These are phyloP conservation scores for Zhuqinia jingwanae DNA, from an alignment of 2,888 invertebrate genomes.

Conservation along the genomic window DNA sequence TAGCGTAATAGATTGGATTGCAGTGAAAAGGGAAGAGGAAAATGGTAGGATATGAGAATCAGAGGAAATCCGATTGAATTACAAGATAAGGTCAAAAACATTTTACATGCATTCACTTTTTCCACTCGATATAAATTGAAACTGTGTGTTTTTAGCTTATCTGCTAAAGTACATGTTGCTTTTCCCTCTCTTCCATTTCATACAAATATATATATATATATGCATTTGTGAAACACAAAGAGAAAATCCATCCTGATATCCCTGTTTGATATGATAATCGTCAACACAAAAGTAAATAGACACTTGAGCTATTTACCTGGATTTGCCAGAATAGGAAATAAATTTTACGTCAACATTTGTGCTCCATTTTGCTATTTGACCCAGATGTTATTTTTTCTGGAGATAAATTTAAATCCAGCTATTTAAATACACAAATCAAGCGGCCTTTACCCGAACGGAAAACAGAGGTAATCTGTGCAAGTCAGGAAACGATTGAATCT, in stretches of 20 bases:
- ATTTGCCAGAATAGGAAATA: not conserved
- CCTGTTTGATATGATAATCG: not conserved
- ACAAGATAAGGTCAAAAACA: constrained; percentile 24
- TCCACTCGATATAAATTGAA: constrained; percentile 11
- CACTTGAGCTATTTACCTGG: not conserved
- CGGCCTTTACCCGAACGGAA: no score
- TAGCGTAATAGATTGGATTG: not conserved
- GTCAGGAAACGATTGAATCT: not conserved
- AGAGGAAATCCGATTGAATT: constrained; percentile 44
- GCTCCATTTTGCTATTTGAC: no score
- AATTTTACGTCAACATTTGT: no score
- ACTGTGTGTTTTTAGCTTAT: constrained; percentile 9
- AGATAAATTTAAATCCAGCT: no score
- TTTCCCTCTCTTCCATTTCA: constrained; percentile 4
- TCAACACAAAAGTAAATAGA: no score
- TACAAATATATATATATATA: no score
- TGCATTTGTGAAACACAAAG: no score
- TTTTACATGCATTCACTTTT: not conserved
- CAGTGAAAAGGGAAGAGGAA: not conserved
- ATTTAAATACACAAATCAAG: no score
- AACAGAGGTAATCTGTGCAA: constrained; percentile 11
- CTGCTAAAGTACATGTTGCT: constrained; percentile 10
- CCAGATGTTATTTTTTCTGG: no score
- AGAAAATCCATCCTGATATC: not conserved
- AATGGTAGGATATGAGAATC: constrained; percentile 13